Evolutionary conservation across 2,888 invertebrate species (phyloP).

Genomic region (Horisme vitalbata): DNA sequence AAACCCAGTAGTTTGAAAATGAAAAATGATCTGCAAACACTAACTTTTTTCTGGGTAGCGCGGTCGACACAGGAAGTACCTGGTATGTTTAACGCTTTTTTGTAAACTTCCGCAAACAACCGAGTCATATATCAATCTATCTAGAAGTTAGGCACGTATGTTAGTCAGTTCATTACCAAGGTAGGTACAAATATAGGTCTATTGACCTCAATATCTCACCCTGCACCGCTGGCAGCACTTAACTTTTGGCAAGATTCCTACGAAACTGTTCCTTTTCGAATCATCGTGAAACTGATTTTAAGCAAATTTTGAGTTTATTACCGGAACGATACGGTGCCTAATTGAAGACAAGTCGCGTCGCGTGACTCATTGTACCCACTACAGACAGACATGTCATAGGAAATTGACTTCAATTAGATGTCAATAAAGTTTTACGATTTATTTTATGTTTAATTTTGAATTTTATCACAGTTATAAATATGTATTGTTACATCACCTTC

Average conservation of each 20-base stretch:
- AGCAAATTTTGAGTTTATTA: conserved; percentile 4
- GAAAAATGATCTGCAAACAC: too few relatives aligned
- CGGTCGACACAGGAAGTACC: too few relatives aligned
- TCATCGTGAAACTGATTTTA: not conserved
- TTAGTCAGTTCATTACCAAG: conserved; percentile 10
- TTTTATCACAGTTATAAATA: not conserved
- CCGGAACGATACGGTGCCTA: not conserved
- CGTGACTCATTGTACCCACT: not conserved
- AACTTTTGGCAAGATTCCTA: conserved; percentile 12
- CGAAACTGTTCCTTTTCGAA: not conserved
- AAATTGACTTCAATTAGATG: not conserved
- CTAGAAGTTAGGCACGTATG: not conserved
- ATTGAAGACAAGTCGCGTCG: too few relatives aligned
- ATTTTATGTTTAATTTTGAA: not conserved
- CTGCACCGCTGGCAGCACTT: conserved; percentile 6
- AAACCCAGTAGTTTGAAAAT: too few relatives aligned
- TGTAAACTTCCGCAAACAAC: too few relatives aligned
- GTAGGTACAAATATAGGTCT: conserved; percentile 14
- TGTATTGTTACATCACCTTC: too few relatives aligned
- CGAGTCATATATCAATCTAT: too few relatives aligned
- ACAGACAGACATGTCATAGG: not conserved
- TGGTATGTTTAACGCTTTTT: too few relatives aligned
- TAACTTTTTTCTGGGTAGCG: too few relatives aligned
- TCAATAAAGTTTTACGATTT: not conserved
- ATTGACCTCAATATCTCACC: conserved; percentile 16